These are phyloP conservation scores for Cryptophagus acutangulus DNA, from an alignment of 2,888 invertebrate genomes.

Conservation along the genomic window DNA sequence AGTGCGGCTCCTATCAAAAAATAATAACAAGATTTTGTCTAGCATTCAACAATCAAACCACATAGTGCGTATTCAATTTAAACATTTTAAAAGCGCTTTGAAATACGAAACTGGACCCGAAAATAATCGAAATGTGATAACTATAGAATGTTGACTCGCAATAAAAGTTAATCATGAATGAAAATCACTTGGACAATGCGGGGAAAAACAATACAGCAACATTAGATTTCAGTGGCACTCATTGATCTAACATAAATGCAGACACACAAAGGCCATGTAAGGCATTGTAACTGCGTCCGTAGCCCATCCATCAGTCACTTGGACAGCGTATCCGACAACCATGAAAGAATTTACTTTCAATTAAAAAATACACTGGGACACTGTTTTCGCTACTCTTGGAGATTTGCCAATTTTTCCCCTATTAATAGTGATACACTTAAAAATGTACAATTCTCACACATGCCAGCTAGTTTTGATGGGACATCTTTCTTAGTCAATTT, in stretches of 20 bases:
- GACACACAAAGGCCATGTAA: conserved; percentile 38
- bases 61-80: background rate
- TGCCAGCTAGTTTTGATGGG: no score
- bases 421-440: no score
- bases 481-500: no score
- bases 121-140: no score
- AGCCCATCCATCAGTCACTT: conserved; percentile 41
- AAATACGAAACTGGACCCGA: no score
- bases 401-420: no score
- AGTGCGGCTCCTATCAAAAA: no score
- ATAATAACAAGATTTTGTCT: no score
- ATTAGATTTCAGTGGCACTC: conserved; percentile 19
- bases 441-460: no score
- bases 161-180: conserved; percentile 6
- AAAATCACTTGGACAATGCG: conserved; percentile 5
- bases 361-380: conserved; percentile 33
- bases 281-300: conserved; percentile 38
- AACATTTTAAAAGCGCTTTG: no score
- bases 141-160: no score
- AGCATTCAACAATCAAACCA: conserved; percentile 2
- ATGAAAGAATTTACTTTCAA: conserved; percentile 42
- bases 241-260: conserved; percentile 35
- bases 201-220: conserved; percentile 4
- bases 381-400: no score
- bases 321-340: conserved; percentile 39